phyloP scores from a whole-genome alignment of 2,113 vertebrate species.

The Cryptomyrus ogoouensis region DNA sequence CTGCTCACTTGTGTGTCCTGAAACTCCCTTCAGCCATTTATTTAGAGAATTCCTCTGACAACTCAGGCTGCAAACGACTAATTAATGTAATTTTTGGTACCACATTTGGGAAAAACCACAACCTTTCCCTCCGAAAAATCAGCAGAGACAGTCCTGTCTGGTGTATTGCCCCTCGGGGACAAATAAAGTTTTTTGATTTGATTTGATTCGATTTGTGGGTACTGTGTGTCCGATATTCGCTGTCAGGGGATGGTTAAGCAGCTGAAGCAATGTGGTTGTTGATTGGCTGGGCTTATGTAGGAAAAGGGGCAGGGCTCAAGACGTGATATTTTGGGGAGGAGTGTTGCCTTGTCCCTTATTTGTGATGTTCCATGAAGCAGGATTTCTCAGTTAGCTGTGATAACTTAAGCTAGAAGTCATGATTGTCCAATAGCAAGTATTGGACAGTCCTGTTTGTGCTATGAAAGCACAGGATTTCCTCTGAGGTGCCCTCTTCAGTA shows the following conservation, averaged over 20 bases:
- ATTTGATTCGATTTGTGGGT: not conserved
- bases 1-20: not conserved
- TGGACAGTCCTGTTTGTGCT: not conserved
- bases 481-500: not conserved
- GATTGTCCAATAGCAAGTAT: not conserved
- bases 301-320: not conserved
- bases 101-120: not conserved
- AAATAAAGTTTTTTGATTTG: no score
- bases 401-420: not conserved
- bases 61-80: not conserved
- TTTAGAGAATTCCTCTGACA: conserved; percentile 9
- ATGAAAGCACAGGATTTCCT: not conserved
- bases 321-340: not conserved
- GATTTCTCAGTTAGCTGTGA: not conserved
- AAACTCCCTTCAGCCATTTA: not conserved
- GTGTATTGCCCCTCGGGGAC: no score
- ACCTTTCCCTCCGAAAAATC: not conserved
- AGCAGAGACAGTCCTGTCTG: not conserved
- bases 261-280: not conserved
- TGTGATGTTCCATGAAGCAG: not conserved
- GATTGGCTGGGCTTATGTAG: not conserved
- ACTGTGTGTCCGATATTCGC: not conserved
- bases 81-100: not conserved
- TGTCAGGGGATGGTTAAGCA: not conserved
- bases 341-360: not conserved